Percentiles rank a stretch among this genome's conserved stretches.
phyloP scores from a whole-genome alignment of 2,797 vertebrate species.

The Oophaga sylvatica region DNA sequence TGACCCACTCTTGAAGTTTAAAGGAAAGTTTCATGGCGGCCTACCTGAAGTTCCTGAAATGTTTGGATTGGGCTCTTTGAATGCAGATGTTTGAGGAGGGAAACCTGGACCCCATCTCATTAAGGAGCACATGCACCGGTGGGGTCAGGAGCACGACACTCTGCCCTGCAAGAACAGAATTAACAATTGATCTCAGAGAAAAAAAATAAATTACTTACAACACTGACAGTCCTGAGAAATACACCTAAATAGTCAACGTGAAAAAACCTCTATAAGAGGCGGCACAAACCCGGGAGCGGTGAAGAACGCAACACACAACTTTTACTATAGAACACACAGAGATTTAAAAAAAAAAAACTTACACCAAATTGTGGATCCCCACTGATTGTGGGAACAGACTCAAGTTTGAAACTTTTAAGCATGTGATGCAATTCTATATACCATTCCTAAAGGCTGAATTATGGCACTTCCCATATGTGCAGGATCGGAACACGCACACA shows the following conservation, averaged over 20 bases:
- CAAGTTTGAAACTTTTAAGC: too few species aligned
- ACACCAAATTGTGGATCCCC: too few species aligned
- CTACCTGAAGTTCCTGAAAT: slow-evolving; percentile 24
- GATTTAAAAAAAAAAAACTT: neutral
- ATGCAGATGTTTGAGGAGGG: slow-evolving; percentile 23
- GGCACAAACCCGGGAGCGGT: neutral
- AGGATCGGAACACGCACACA: too few species aligned
- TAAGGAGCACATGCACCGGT: slow-evolving; percentile 3
- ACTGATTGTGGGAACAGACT: too few species aligned
- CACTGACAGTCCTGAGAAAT: neutral
- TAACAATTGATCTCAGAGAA: slow-evolving; percentile 27
- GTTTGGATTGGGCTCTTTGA: neutral
- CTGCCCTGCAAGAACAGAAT: slow-evolving; percentile 12
- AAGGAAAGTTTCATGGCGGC: neutral
- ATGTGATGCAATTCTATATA: too few species aligned
- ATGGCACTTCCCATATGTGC: too few species aligned
- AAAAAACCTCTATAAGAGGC: neutral
- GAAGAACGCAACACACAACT: neutral
- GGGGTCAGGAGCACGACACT: slow-evolving; percentile 27
- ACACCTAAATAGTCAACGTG: neutral
- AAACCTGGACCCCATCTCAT: slow-evolving; percentile 16
- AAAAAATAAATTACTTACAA: slow-evolving; percentile 22
- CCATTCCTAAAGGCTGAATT: too few species aligned
- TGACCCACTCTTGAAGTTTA: slow-evolving; percentile 22
- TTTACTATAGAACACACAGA: too few species aligned